These are phyloP conservation scores for Seladonia tumulorum DNA, from an alignment of 2,888 invertebrate species.

Conservation along the genomic window DNA sequence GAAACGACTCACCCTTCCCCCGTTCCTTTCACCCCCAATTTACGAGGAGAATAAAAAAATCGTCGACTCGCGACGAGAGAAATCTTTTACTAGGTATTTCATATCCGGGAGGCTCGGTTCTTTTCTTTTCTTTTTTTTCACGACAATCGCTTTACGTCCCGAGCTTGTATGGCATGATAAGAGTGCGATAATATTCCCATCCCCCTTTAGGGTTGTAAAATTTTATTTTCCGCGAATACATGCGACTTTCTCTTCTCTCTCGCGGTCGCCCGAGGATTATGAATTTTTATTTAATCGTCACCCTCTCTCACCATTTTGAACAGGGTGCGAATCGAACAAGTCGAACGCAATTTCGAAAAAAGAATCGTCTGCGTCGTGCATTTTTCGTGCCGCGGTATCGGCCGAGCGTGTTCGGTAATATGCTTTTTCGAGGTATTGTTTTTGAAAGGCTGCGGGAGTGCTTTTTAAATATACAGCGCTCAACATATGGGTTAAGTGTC, in stretches of 20 bases:
- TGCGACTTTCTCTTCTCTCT: neutral
- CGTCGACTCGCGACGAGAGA: slow-evolving; percentile 43
- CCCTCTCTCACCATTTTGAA: neutral
- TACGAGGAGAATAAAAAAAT: slow-evolving; percentile 64
- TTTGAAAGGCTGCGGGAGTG: neutral
- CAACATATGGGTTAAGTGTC: no score
- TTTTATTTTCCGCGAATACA: neutral
- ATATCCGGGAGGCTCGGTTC: slow-evolving; percentile 32
- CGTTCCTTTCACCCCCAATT: slow-evolving; percentile 39
- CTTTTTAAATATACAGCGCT: neutral
- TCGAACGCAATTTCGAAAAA: neutral
- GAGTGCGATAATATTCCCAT: slow-evolving; percentile 33
- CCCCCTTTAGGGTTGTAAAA: slow-evolving; percentile 13
- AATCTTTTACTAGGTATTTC: slow-evolving; percentile 41
- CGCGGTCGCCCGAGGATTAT: neutral
- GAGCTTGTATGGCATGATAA: slow-evolving; percentile 20
- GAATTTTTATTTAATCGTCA: neutral
- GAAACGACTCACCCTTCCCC: slow-evolving; percentile 35
- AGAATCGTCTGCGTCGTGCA: neutral
- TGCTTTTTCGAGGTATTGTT: neutral
- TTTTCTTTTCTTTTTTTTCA: neutral
- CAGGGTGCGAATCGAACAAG: neutral
- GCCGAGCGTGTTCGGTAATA: neutral
- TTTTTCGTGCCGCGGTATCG: neutral
- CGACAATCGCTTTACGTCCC: slow-evolving; percentile 1